Evolutionary conservation across 2,113 vertebrate species (phyloP).

Genomic region (Ivindomyrus marchei): DNA sequence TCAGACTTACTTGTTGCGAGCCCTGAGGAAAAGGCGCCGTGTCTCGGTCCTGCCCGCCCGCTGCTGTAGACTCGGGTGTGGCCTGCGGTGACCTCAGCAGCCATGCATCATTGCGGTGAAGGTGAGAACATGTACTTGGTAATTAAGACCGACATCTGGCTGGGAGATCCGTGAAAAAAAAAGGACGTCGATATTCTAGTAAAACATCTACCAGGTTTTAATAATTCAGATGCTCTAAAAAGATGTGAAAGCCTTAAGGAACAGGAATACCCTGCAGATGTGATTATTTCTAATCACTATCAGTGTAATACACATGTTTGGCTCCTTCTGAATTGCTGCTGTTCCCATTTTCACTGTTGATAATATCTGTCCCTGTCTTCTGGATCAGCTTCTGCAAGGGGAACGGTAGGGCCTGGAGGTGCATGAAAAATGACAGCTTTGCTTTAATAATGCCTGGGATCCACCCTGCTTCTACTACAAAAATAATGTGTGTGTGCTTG

Average conservation of each 20-base stretch:
- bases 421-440: not conserved
- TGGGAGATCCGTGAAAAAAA: not conserved
- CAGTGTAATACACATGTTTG: not conserved
- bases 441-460: not conserved
- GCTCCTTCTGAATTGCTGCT: not conserved
- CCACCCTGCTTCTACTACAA: not conserved
- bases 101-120: no score
- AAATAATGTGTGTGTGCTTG: not conserved
- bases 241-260: not conserved
- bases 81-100: not conserved
- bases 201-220: slow-evolving; percentile 4
- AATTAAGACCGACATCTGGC: slow-evolving; percentile 2
- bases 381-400: not conserved
- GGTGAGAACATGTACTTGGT: not conserved
- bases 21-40: not conserved
- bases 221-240: slow-evolving; percentile 11
- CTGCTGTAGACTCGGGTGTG: no score
- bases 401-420: not conserved
- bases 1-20: not conserved
- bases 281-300: slow-evolving; percentile 9
- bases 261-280: slow-evolving; percentile 8
- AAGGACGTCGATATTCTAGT: not conserved
- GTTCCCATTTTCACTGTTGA: not conserved
- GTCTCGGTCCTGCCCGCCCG: not conserved
- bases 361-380: slow-evolving; percentile 1